Evolutionary conservation across 2,888 invertebrate species (phyloP), one percentile per base, ranked within the genome.

Genomic region (Plemyria rubiginata): DNA sequence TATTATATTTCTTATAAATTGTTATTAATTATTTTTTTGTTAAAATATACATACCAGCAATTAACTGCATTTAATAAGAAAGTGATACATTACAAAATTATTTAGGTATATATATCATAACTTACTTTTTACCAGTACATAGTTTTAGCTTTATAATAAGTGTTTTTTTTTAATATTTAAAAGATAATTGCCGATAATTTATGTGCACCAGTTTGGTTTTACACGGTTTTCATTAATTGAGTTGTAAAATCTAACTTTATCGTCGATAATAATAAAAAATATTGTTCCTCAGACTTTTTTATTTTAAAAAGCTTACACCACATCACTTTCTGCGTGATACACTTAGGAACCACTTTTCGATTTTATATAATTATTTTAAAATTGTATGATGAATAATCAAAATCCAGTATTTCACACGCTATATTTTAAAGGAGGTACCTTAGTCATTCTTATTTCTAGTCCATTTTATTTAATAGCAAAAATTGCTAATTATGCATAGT

Each of bases 371-470:
- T n/a, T n/a, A n/a, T n/a, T n/a, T n/a, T n/a, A n/a, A n/a, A n/a
- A n/a, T 36, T 36, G 6, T 8, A 36, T 0, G 7, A 2, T 36
- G 0, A 29, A 16, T 16, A 11, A 45, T 45, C 16, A 45, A 45
- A 16, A 54, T 22, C 40, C 32, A 45, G 45, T 45, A 45, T 45
- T 43, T 45, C 4, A 54, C 28, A 40, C 22, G 22, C 16, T 41
- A 45, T 16, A 16, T n/a, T 16, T 45, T 16, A 45, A 1, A 45
- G 12, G 11, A 9, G 51, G 54, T 46, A 54, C 36, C 22, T 46
- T 48, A 55, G 54, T 55, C 53, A 53, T 59, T 48, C 16, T 15
- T 43, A 15, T 41, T 48, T 59, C 59, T 64, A 67, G 61, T 62
- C 59, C 41, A 55, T 48, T 53, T 65, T 53, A 62, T 28, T 53